Evolutionary conservation across 2,113 vertebrate genomes (phyloP), one percentile per base, ranked within the genome.

Genomic region (Cisticola juncidis): DNA sequence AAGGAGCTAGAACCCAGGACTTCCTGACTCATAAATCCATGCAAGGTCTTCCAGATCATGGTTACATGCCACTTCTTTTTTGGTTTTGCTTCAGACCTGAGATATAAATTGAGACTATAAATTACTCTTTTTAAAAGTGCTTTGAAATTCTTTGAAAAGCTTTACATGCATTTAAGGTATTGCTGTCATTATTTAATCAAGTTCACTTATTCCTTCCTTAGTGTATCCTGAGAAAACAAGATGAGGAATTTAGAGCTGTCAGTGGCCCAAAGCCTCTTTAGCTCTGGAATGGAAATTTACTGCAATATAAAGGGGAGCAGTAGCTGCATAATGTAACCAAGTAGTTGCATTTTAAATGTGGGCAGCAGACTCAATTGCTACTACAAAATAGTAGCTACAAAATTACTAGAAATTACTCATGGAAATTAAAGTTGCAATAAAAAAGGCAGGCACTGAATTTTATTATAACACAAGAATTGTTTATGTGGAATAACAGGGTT

Each of bases 391-490:
- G 35, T 44, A 44, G 25, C 38, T 44, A 35, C 24, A 54, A 29
- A 65, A 65, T 94, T 92, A 51, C 92, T 97, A 76, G 60, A 78
- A 94, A 95, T 96, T 96, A 73, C 61, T 51, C 42, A 23, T 71
- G 79, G 84, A 85, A 45, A 85, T 95, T 88, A 85, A 95, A 95
- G 65, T 85, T 91, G 73, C 82, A 83, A 53, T 94, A 91, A 88
- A 92, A 85, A 86, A 78, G 36, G 15, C 50, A 92, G 92, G 47
- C 35, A 28, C 42, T 86, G 61, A 86, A 85, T 82, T 94, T 86
- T 70, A 77, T 71, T 84, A 11, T 86, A 78, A 48, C 20, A 42
- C 1, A 16, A 17, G 60, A 88, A 74, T 77, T 83, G 56, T 86
- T 95, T 81, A 53, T 84, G 57, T 47, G 72, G 64, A 81, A 35